A percentile compares a stretch with the other conserved stretches of the same genome.
Evolutionary conservation across 2,113 vertebrate species (phyloP).

Genomic region (Periophthalmodon schlosseri): DNA sequence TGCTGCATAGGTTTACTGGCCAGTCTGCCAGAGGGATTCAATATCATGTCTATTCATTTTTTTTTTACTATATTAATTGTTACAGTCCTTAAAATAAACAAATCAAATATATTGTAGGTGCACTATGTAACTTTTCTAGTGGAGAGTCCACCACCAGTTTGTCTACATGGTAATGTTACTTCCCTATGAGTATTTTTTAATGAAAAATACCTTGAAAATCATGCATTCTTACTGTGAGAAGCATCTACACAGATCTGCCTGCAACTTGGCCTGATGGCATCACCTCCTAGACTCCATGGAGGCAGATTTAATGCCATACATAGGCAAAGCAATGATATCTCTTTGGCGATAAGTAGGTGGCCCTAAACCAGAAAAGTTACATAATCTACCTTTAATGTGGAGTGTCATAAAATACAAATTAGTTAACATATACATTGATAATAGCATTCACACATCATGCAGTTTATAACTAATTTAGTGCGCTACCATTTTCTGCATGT

Average conservation of each 20-base stretch:
- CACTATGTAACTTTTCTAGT: neutral
- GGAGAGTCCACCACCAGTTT: too few species aligned
- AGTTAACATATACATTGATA: neutral
- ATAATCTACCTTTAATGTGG: neutral
- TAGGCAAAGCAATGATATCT: neutral
- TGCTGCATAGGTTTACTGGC: neutral
- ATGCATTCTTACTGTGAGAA: too few species aligned
- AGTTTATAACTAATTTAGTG: conserved; percentile 47
- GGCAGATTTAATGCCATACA: neutral
- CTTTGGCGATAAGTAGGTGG: neutral
- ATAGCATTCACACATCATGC: conserved; percentile 30
- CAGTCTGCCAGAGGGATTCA: too few species aligned
- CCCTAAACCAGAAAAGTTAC: neutral
- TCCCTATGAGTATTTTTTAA: too few species aligned
- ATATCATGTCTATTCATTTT: too few species aligned
- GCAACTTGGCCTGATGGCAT: too few species aligned
- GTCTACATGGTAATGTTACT: too few species aligned
- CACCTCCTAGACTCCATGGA: too few species aligned
- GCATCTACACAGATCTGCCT: too few species aligned
- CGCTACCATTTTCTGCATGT: conserved; percentile 54
- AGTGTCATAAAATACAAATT: neutral
- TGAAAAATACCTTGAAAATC: too few species aligned
- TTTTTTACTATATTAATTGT: too few species aligned
- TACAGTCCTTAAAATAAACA: neutral
- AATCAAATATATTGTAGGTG: neutral